phyloP scores from a whole-genome alignment of 2,113 vertebrate genomes.

The Colossoma macropomum region DNA sequence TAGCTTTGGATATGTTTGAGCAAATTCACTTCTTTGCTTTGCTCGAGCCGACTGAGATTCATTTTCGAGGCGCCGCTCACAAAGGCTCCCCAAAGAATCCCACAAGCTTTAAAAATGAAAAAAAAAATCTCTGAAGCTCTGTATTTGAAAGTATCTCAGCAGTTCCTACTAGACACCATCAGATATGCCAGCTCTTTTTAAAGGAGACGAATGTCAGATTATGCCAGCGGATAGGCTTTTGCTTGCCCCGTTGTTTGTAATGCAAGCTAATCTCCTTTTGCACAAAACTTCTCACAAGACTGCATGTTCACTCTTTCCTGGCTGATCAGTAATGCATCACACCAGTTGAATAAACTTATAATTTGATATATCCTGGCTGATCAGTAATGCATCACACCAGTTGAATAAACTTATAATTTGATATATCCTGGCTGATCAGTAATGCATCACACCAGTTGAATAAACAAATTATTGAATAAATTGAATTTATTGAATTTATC shows the following conservation, averaged over 20 bases:
- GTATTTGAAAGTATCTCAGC: neutral
- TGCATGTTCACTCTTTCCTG: neutral
- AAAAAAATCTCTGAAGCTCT: slow-evolving; percentile 24
- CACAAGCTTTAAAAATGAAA: neutral
- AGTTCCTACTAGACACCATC: neutral
- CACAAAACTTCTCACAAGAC: neutral
- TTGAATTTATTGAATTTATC: no score
- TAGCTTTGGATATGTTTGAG: slow-evolving; percentile 16
- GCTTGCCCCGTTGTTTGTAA: neutral
- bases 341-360: neutral
- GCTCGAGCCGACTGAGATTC: slow-evolving; percentile 17
- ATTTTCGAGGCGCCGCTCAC: neutral
- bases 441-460: no score
- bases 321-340: neutral
- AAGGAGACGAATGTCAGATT: neutral
- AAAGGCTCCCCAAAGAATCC: slow-evolving; percentile 1
- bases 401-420: no score
- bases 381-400: no score
- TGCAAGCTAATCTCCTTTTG: neutral
- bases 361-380: no score
- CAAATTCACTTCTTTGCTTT: slow-evolving; percentile 24
- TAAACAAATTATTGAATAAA: no score
- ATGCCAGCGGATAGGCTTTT: neutral
- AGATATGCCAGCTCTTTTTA: neutral
- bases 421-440: no score